Evolutionary conservation across 2,888 invertebrate genomes (phyloP), one percentile per base, ranked within the genome.

Genomic region (Stictocephala bisonia): DNA sequence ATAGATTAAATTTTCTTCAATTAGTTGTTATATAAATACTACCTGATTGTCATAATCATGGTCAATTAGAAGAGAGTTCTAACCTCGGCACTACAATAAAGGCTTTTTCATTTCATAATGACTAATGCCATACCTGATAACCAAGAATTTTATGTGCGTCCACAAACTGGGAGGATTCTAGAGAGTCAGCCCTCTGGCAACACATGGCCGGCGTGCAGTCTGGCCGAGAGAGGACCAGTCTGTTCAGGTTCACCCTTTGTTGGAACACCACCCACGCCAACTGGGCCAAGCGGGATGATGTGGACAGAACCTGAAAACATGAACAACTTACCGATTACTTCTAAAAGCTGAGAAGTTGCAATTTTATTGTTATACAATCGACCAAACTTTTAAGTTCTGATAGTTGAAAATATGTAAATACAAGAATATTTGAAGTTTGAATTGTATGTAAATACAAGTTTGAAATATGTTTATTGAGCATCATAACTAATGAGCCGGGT

Each of bases 211-310:
- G 92, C 24, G 93, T 91, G 64, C 90, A 88, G 80, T 94, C 93
- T 66, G 91, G 89, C 77, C 91, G 87, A 56, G 93, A 89, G 44
- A 92, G 87, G 76, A 94, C 90, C 79, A 95, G 85, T 79, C 90
- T 89, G 77, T 93, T 91, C 26, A 94, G 86, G 83, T 93, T 93
- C 77, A 93, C 89, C 78, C 93, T 88, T 84, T 96, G 96, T 84
- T 95, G 94, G 2, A 93, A 90, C 75, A 93, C 93, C 75, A 96
- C 89, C 94, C 96, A 97, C 35, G 95, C 92, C 74, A 91, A 88
- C 84, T 93, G 91, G 26, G 88, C 87, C 53, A 91, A 83, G 73
- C 86, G 85, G 76, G 89, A 88, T 0, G 88, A 88, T 66, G 87
- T 85, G 73, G 84, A 84, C 60, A 85, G 81, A 20, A 89, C 86